Evolutionary conservation across 2,113 vertebrate species (phyloP).

Genomic region (Nycticryphes semicollaris): DNA sequence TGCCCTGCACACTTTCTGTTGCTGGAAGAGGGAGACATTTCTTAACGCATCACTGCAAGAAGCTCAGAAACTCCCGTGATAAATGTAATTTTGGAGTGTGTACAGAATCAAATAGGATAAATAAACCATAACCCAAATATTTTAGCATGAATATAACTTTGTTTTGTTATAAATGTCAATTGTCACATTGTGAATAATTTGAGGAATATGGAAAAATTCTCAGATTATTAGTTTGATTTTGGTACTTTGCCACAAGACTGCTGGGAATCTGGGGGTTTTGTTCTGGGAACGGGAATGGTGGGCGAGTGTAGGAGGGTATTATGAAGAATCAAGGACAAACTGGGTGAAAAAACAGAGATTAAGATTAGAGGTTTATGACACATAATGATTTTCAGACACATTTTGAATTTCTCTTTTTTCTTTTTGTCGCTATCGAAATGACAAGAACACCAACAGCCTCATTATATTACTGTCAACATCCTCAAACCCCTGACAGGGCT

Average conservation of each 20-base stretch:
- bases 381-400: background rate
- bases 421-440: background rate
- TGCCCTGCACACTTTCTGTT: background rate
- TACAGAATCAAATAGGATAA: background rate
- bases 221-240: constrained; percentile 34
- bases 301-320: background rate
- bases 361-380: background rate
- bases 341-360: background rate
- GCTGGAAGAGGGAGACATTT: background rate
- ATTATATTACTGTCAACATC: background rate
- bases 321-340: background rate
- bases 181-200: background rate
- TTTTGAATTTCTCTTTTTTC: background rate
- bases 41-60: background rate
- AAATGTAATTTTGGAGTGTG: background rate
- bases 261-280: background rate
- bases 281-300: background rate
- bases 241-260: constrained; percentile 16
- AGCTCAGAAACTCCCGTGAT: background rate
- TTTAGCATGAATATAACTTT: background rate
- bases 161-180: background rate
- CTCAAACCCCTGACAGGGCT: background rate
- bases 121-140: background rate
- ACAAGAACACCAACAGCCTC: background rate
- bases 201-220: constrained; percentile 25